Evolutionary conservation across 2,113 vertebrate species (phyloP).

Genomic region (Lophochroa leadbeateri): DNA sequence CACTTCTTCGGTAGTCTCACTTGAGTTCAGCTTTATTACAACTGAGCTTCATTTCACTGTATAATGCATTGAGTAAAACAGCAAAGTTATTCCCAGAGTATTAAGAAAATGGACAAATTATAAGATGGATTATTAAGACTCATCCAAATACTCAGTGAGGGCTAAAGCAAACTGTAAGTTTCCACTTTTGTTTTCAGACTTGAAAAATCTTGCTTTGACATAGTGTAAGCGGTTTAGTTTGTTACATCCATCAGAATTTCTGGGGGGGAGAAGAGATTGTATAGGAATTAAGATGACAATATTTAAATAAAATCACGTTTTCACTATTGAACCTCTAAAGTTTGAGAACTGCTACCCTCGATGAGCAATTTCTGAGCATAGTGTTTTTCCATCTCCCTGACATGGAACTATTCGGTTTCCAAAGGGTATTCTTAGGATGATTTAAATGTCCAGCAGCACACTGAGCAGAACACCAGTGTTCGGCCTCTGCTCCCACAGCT

Average conservation of each 20-base stretch:
- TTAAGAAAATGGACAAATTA: conserved; percentile 52
- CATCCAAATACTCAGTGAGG: conserved; percentile 49
- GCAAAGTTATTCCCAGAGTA: conserved; percentile 60
- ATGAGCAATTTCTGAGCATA: neutral
- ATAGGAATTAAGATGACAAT: conserved; percentile 69
- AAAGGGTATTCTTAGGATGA: conserved; percentile 27
- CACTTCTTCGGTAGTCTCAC: conserved; percentile 53
- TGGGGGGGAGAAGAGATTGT: conserved; percentile 39
- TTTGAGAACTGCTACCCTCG: conserved; percentile 69
- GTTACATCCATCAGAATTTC: conserved; percentile 50
- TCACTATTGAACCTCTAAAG: conserved; percentile 59
- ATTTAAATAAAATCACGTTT: conserved; percentile 73
- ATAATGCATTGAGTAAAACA: conserved; percentile 57
- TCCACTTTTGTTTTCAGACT: conserved; percentile 69
- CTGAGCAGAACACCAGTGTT: too few relatives aligned
- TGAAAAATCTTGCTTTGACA: neutral
- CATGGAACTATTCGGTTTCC: neutral
- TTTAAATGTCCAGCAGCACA: too few relatives aligned
- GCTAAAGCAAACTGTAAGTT: conserved; percentile 65
- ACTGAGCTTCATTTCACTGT: conserved; percentile 38
- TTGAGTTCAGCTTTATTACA: conserved; percentile 60
- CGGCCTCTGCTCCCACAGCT: too few relatives aligned
- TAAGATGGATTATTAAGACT: conserved; percentile 39
- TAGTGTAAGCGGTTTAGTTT: conserved; percentile 56
- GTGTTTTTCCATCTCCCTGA: conserved; percentile 31